Evolutionary conservation across 2,797 vertebrate genomes (phyloP), one percentile per base, ranked within the genome.

Genomic region (Crypturellus tataupa): DNA sequence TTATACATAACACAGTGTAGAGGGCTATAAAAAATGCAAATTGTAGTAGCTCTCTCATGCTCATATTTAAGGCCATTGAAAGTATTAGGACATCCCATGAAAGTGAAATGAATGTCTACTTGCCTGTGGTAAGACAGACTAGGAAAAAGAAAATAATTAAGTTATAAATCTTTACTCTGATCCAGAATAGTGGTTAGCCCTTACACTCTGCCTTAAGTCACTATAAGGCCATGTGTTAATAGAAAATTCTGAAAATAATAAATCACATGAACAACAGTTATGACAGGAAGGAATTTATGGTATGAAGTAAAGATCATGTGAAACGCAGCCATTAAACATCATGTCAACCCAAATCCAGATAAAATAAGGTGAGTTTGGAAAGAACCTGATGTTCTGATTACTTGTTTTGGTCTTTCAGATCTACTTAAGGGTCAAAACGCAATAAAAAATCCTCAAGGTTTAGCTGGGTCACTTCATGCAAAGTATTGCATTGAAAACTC

Each of bases 21-120:
- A 80, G 68, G 27, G 35, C 71, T 85, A 94, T 93, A 82, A 91
- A 93, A 96, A 94, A 95, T 88, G 91, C 37, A 94, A 92, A 94
- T 92, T 85, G 49, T 65, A 90, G 63, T 88, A 90, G 42, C 53
- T 92, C 56, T 87, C 64, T 51, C 35, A 31, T 83, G 51, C 31
- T 89, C 65, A 60, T 77, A 67, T 90, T 92, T 97, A 86, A 76
- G 37, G 53, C 51, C 40, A 42, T 17, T 72, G 70, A 79, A 95
- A 80, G 31, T 89, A 78, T 44, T 68, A 76, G 64, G 80, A 80
- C 18, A 91, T 40, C 19, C 9, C 9, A 35, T 46, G 70, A 82
- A 96, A 87, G 24, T 53, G 81, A 46, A 82, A 75, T 6, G 29
- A 91, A 89, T 85, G 37, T 20, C 27, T 93, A 47, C 39, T 80